Percentiles rank a stretch among this genome's conserved stretches.
Conservation (phyloP, 2,797 vertebrate genomes). For the Sebastolobus altivelis region DNA sequence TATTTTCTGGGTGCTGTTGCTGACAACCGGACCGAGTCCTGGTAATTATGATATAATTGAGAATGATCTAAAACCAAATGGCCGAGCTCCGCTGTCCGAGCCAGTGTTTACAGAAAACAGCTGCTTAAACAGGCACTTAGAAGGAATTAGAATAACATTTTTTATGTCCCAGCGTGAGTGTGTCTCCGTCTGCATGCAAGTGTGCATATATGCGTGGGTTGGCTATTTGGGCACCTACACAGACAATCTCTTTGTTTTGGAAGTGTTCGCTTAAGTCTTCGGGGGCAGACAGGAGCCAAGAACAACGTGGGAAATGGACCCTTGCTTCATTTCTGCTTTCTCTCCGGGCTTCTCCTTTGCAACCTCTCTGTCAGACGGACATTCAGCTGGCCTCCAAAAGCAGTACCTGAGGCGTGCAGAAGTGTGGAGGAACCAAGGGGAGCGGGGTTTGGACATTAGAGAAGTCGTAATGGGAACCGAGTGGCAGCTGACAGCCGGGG, state of each 20-base stretch:
- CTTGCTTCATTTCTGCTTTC: conserved; percentile 74
- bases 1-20: conserved; percentile 76
- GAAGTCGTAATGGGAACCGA: conserved; percentile 55
- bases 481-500: conserved; percentile 63
- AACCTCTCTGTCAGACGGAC: conserved; percentile 67
- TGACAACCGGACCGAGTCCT: conserved; percentile 71
- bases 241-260: conserved; percentile 88
- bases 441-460: conserved; percentile 42
- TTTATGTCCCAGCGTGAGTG: conserved; percentile 65
- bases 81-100: conserved; percentile 55
- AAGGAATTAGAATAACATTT: conserved; percentile 78
- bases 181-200: conserved; percentile 71
- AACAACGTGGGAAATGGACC: conserved; percentile 82
- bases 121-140: conserved; percentile 80
- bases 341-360: conserved; percentile 62
- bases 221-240: conserved; percentile 82
- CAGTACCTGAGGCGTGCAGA: conserved; percentile 66
- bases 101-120: conserved; percentile 83
- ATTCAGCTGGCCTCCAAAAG: conserved; percentile 55
- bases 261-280: conserved; percentile 79
- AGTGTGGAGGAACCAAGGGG: conserved; percentile 41
- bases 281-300: conserved; percentile 77
- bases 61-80: conserved; percentile 75
- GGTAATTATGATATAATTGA: conserved; percentile 81
- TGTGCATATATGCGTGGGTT: conserved; percentile 73